Evolutionary conservation across 2,797 vertebrate genomes (phyloP).

Genomic region (Muscicapa striata): DNA sequence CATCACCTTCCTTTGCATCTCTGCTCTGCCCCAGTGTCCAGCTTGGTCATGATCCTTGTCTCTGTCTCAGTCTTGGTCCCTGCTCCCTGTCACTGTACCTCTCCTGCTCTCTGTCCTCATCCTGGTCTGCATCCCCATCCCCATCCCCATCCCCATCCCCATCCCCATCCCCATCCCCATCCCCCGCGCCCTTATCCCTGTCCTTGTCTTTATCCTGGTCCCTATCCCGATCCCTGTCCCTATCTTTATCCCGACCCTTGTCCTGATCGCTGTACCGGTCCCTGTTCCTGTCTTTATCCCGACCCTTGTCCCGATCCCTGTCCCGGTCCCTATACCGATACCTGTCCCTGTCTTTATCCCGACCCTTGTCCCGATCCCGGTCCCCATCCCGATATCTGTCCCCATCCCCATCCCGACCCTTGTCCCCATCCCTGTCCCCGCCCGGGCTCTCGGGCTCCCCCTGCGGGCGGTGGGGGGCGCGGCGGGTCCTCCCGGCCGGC

Average conservation of each 20-base stretch:
- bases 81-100: not conserved
- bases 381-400: too few species aligned
- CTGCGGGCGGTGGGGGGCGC: not conserved
- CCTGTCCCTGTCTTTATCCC: too few species aligned
- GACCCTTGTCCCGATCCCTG: too few species aligned
- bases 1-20: too few species aligned
- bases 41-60: not conserved
- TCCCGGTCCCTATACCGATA: not conserved
- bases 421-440: too few species aligned
- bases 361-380: too few species aligned
- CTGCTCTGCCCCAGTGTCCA: not conserved
- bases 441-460: not conserved
- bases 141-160: too few species aligned
- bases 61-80: not conserved
- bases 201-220: too few species aligned
- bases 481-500: not conserved
- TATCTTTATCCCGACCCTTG: too few species aligned
- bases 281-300: not conserved
- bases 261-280: rapidly evolving
- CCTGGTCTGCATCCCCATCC: not conserved
- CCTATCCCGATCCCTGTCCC: not conserved
- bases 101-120: not conserved
- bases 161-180: too few species aligned
- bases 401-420: too few species aligned
- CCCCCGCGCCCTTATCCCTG: not conserved